Evolutionary conservation across 1,140 invertebrate genomes (phyloP).

Genomic region (Drosophila fuyamai): DNA sequence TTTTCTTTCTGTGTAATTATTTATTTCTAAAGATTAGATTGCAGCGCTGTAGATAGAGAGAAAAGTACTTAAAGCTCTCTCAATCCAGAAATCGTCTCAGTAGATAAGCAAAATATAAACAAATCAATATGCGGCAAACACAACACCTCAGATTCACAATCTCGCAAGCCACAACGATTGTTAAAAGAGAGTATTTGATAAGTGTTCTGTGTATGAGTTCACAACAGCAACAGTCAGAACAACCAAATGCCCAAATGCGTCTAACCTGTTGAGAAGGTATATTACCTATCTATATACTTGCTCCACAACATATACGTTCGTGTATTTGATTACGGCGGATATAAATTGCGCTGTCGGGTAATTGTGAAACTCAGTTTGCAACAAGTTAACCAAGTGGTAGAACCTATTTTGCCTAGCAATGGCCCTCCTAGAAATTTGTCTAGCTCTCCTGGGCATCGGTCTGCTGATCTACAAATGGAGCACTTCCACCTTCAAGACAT

Average conservation of each 20-base stretch:
- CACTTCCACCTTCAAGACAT: constrained; percentile 66
- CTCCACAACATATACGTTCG: not conserved
- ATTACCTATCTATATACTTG: not conserved
- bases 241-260: not conserved
- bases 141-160: not conserved
- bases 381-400: not conserved
- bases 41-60: not conserved
- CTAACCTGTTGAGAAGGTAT: constrained; percentile 3
- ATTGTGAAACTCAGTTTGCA: constrained; percentile 12
- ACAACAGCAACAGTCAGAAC: not conserved
- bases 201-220: not conserved
- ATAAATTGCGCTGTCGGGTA: constrained; percentile 10
- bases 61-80: not conserved
- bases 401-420: constrained; percentile 3
- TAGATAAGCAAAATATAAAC: not conserved
- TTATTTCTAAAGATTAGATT: constrained; percentile 9
- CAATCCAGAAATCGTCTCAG: not conserved
- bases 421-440: constrained; percentile 30
- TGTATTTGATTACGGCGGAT: constrained; percentile 2
- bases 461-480: constrained; percentile 60
- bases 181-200: not conserved
- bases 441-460: constrained; percentile 23
- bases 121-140: not conserved
- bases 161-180: constrained; percentile 3
- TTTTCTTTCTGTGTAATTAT: constrained; percentile 2